Percentiles rank a stretch among this genome's conserved stretches.
These are phyloP conservation scores for Cnemophilus loriae DNA, from an alignment of 2,113 vertebrate species.

Conservation along the genomic window DNA sequence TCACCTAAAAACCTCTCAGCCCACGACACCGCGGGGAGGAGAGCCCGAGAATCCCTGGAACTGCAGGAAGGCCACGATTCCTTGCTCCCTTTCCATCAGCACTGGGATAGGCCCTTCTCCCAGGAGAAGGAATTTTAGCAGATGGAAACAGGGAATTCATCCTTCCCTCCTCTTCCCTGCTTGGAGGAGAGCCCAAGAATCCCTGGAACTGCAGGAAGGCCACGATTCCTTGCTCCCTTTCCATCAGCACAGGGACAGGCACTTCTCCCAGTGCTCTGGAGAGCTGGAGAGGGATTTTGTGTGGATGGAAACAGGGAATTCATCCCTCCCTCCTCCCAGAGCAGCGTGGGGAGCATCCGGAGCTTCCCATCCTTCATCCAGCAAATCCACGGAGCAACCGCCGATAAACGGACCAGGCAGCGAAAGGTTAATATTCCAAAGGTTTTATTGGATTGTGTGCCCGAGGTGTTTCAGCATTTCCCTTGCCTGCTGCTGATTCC, in stretches of 20 bases:
- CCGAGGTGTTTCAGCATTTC: neutral
- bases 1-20: too few species aligned
- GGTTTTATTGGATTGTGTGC: neutral
- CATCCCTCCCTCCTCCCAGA: neutral
- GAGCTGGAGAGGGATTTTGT: neutral
- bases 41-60: neutral
- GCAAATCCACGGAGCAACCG: neutral
- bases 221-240: neutral
- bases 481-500: neutral
- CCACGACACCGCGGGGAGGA: too few species aligned
- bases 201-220: neutral
- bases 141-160: too few species aligned
- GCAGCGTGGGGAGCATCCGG: fast-evolving
- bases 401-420: neutral
- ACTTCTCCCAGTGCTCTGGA: neutral
- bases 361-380: neutral
- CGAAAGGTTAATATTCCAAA: neutral
- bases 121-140: neutral
- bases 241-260: neutral
- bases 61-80: neutral
- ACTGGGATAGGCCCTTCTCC: fast-evolving
- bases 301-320: too few species aligned
- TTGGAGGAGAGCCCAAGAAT: neutral
- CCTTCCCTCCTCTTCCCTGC: neutral
- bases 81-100: neutral